These are phyloP conservation scores for Phalacrocorax carbo DNA, from an alignment of 2,113 vertebrate species.

Conservation along the genomic window DNA sequence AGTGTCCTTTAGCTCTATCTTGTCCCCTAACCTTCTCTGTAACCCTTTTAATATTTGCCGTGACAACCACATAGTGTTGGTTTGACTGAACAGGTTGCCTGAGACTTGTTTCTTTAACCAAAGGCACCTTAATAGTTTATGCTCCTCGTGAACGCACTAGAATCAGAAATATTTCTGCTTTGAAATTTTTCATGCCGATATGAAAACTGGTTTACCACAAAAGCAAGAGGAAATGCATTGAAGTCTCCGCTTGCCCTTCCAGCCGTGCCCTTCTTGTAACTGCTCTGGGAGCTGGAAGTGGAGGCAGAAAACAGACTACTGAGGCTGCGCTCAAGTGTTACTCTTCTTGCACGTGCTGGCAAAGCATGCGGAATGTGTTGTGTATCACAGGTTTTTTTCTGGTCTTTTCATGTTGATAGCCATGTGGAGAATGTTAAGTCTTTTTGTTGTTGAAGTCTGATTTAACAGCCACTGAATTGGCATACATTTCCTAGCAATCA, in stretches of 20 bases:
- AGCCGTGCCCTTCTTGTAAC: not conserved
- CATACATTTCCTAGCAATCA: not conserved
- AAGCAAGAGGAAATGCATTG: not conserved
- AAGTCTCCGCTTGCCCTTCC: not conserved
- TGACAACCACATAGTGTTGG: not conserved
- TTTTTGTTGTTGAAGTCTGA: not conserved
- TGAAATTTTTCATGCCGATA: not conserved
- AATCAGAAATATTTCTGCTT: not conserved
- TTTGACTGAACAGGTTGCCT: not conserved
- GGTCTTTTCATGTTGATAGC: not conserved
- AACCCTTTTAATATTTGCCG: not conserved
- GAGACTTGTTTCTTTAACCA: not conserved
- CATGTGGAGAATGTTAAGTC: not conserved
- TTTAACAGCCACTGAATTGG: not conserved
- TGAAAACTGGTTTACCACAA: not conserved
- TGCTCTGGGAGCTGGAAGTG: not conserved
- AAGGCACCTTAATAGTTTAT: not conserved
- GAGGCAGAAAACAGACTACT: not conserved
- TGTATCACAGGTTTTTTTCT: not conserved
- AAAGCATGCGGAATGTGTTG: not conserved
- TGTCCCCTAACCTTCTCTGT: not conserved
- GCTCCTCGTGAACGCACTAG: not conserved
- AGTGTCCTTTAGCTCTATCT: not conserved
- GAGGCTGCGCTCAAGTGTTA: not conserved
- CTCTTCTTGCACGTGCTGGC: not conserved